Percentiles rank a stretch among this genome's conserved stretches.
Conservation (phyloP, 2,888 invertebrate genomes). For the Nomada flava region DNA sequence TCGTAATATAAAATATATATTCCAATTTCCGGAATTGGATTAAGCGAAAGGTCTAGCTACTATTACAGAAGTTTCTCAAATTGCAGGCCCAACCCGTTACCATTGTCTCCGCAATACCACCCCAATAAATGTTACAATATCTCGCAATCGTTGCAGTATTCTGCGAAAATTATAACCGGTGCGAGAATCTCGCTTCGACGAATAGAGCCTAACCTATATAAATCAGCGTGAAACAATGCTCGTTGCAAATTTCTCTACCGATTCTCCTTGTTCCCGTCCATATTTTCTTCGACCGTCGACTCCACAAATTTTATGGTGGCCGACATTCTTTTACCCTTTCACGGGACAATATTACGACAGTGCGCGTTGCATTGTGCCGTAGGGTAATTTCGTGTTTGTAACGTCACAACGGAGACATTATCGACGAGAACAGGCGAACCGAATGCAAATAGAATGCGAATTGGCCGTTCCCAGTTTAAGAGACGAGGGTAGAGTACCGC, state of each 20-base stretch:
- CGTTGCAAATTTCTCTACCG: neutral
- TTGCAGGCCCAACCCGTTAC: neutral
- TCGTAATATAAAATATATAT: no score
- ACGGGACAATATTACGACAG: neutral
- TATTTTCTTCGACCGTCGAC: constrained; percentile 12
- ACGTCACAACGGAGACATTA: constrained; percentile 27
- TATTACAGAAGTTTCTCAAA: neutral
- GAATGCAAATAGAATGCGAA: constrained; percentile 56
- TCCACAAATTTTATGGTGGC: constrained; percentile 40
- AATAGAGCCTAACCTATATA: neutral
- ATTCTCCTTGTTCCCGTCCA: neutral
- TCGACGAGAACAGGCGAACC: neutral
- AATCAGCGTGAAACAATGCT: constrained; percentile 21
- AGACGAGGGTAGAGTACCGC: constrained; percentile 26
- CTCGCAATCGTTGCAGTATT: neutral
- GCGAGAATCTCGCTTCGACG: neutral
- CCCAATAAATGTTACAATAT: neutral
- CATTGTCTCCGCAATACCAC: neutral
- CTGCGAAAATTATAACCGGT: neutral
- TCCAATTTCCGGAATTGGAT: neutral
- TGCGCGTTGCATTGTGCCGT: neutral
- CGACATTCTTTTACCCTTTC: constrained; percentile 13
- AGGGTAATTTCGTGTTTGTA: constrained; percentile 10
- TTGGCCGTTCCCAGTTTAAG: constrained; percentile 34
- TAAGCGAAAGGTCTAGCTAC: neutral